Evolutionary conservation across 2,888 invertebrate species (phyloP), one percentile per base, ranked within the genome.

Genomic region (Ptilodon capucinus): DNA sequence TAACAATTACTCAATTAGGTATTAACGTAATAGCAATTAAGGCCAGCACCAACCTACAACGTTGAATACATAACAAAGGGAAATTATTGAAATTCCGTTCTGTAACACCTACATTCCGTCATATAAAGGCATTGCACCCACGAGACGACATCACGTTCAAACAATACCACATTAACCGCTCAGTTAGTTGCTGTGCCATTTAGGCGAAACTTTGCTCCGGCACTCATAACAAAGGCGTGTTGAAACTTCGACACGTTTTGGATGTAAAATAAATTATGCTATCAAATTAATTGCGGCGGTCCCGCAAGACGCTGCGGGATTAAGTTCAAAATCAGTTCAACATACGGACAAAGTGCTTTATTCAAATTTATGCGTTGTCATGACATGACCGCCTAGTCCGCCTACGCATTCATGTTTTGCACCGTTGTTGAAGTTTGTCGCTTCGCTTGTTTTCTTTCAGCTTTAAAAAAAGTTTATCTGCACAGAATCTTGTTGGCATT

Each of bases 121-220:
- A 56, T 64, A 58, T 60, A 62, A 60, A 68, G 67, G 63, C 59
- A 64, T 60, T 68, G 65, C 71, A 65, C 65, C 67, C 66, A 68
- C 68, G 39, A 50, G 42, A 53, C 48, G 46, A 48, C 51, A 54
- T 62, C 57, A 55, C 50, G 47, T 52, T 61, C 60, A 62, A 68
- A 76, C 74, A 72, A 74, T 70, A 65, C 55, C 44, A 64, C 60
- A 68, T 73, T 64, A 67, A 64, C 57, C 46, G 51, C 53, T 54
- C 40, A 50, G 51, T 52, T 53, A 57, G 57, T 57, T 56, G 56
- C 48, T 52, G 56, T 61, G 60, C 59, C 61, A 59, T 50, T 58
- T 57, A 57, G 42, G 48, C 42, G n/a, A 38, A 70, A 65, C 51
- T 68, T 62, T 50, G 40, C 25, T 23, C 42, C 17, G 18, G 46